Evolutionary conservation across 2,888 invertebrate genomes (phyloP).

Genomic region (Creontiades dilutus): DNA sequence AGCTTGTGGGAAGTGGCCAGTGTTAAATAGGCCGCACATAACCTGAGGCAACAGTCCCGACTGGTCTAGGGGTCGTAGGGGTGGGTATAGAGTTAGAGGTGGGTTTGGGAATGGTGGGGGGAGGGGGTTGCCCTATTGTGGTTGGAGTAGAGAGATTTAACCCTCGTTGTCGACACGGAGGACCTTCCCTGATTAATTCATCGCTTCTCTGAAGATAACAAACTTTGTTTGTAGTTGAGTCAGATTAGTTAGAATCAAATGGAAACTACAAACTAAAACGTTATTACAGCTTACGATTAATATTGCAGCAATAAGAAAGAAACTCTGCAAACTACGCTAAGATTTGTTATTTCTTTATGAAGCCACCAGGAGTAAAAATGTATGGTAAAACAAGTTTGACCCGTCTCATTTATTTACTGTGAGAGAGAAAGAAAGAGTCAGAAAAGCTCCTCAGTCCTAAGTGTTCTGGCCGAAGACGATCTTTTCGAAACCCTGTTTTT

Average conservation of each 20-base stretch:
- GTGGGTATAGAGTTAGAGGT: not conserved
- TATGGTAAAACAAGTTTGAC: no score
- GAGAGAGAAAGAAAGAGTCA: no score
- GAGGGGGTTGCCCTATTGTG: not conserved
- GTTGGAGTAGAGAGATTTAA: not conserved
- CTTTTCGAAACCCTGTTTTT: no score
- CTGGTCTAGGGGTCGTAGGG: not conserved
- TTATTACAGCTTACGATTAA: no score
- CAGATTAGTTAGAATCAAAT: not conserved
- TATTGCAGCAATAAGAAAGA: no score
- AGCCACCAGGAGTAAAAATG: no score
- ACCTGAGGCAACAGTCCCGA: slow-evolving; percentile 46
- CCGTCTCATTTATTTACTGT: no score
- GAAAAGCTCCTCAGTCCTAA: no score
- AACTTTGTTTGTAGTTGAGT: not conserved
- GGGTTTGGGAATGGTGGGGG: not conserved
- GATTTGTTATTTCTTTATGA: no score
- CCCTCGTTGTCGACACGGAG: not conserved
- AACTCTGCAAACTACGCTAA: no score
- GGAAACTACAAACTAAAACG: no score
- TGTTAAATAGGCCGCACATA: slow-evolving; percentile 62
- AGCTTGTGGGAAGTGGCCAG: slow-evolving; percentile 63
- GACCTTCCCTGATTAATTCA: slow-evolving; percentile 56
- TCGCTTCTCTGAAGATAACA: slow-evolving; percentile 60
- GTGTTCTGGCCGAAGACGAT: no score